Conservation (phyloP, 2,113 vertebrate genomes). For the Tinamus guttatus region DNA sequence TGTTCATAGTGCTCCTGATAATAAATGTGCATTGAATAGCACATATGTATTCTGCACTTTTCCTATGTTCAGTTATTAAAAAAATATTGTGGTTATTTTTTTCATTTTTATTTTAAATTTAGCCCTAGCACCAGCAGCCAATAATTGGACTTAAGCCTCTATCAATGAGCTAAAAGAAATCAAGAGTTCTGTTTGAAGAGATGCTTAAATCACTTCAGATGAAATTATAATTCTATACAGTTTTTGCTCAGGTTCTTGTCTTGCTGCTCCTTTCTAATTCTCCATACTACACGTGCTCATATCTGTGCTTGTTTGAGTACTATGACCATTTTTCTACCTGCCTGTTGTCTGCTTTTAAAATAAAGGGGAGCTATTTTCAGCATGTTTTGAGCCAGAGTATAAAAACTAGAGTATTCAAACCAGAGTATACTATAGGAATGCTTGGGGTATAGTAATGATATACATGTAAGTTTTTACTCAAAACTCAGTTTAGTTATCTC, state of each 20-base stretch:
- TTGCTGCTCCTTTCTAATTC: background rate
- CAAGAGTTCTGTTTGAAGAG: background rate
- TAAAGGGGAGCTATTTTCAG: background rate
- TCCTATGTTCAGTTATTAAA: background rate
- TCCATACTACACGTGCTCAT: background rate
- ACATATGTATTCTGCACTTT: background rate
- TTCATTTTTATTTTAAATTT: background rate
- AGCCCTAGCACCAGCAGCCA: background rate
- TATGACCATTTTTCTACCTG: background rate
- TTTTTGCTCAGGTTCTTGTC: background rate
- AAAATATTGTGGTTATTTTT: background rate
- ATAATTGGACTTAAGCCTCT: background rate
- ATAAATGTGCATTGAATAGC: fast-evolving
- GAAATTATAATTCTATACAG: background rate
- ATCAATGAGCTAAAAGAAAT: background rate
- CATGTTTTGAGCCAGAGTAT: background rate
- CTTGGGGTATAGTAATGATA: background rate
- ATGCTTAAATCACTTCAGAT: background rate
- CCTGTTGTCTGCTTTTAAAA: background rate
- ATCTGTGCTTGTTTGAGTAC: background rate
- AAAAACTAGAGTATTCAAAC: background rate
- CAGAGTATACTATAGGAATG: background rate
- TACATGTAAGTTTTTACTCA: background rate
- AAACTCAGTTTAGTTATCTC: background rate
- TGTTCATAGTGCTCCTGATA: background rate